Base-by-base conservation (phyloP, 2,113 vertebrate genomes). In the Periophthalmus modestus region DNA sequence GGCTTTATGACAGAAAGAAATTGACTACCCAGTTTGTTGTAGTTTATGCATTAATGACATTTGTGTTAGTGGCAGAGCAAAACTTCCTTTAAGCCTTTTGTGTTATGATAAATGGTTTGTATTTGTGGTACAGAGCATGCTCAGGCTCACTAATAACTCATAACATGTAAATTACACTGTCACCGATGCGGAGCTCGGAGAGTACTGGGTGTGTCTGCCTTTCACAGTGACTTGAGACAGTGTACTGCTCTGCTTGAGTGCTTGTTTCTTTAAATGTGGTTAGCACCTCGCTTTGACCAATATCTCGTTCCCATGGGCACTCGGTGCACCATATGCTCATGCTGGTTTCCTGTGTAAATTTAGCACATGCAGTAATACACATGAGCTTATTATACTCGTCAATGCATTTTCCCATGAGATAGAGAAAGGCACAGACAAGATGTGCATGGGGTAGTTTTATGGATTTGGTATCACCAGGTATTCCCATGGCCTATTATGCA, bases 251-350 rank as follows among this genome's bases (percentile, higher is more conserved):
- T 68, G 85, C 84, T 81, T 85, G 71, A 77, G 43, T 84, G 50
- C 75, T 69, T 80, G 68, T 58, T 43, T 83, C 75, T 79, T 71
- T 72, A 72, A 21, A 71, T 90, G 95, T 82, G 95, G 94, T 96
- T 95, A 94, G 93, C 94, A 86, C 93, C 90, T 94, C 88, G 86
- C 82, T 84, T 83, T 84, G 88, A 78, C 88, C 91, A 87, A 58
- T 77, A 69, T 89, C 84, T 80, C 62, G 79, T 93, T 95, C 93
- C 85, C 92, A 89, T 81, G 52, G 54, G 66, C 77, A 48, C 47
- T 66, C 21, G 59, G 48, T n/a, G 28, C 43, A 36, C 43, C 43
- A 21, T 36, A 43, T 68, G 65, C 63, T 61, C 65, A 6, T 67
- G 66, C 75, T 77, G 21, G 57, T 72, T 87, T 89, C 80, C 86